phyloP scores from a whole-genome alignment of 2,888 invertebrate genomes.

The Pristionchus entomophagus region DNA sequence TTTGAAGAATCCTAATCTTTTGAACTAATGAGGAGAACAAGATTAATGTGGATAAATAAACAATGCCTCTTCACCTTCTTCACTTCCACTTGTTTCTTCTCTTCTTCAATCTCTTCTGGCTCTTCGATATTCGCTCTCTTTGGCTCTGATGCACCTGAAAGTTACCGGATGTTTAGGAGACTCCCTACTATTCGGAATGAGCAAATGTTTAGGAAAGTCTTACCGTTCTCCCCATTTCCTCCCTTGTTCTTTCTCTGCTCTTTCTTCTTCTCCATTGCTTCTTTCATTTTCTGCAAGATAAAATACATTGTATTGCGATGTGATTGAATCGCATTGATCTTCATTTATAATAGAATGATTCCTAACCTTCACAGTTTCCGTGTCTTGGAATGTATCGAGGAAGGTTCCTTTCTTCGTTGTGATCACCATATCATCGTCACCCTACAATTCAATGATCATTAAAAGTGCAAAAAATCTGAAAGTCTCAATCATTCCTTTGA shows the following conservation, averaged over 20 bases:
- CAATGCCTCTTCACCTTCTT: slow-evolving; percentile 25
- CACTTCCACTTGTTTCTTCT: slow-evolving; percentile 51
- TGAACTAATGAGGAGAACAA: too few relatives aligned
- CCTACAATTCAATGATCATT: background rate
- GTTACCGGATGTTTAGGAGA: background rate
- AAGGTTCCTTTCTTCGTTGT: slow-evolving; percentile 64
- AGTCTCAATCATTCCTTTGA: background rate
- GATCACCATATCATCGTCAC: slow-evolving; percentile 54
- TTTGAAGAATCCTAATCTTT: too few relatives aligned
- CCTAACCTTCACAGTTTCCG: slow-evolving; percentile 55
- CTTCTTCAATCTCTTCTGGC: slow-evolving; percentile 51
- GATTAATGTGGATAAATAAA: too few relatives aligned
- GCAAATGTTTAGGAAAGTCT: too few relatives aligned
- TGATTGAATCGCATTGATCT: background rate
- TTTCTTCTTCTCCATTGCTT: slow-evolving; percentile 82
- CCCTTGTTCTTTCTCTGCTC: slow-evolving; percentile 50
- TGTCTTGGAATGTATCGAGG: slow-evolving; percentile 60
- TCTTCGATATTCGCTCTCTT: slow-evolving; percentile 68
- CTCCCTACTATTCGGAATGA: background rate
- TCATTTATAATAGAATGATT: background rate
- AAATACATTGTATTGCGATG: background rate
- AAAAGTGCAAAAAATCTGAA: background rate
- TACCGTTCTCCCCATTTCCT: slow-evolving; percentile 2
- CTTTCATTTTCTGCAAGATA: slow-evolving; percentile 80
- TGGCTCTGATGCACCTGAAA: background rate